These are phyloP conservation scores for Sphenopsis melanotis DNA, from an alignment of 2,797 vertebrate genomes.

Conservation along the genomic window DNA sequence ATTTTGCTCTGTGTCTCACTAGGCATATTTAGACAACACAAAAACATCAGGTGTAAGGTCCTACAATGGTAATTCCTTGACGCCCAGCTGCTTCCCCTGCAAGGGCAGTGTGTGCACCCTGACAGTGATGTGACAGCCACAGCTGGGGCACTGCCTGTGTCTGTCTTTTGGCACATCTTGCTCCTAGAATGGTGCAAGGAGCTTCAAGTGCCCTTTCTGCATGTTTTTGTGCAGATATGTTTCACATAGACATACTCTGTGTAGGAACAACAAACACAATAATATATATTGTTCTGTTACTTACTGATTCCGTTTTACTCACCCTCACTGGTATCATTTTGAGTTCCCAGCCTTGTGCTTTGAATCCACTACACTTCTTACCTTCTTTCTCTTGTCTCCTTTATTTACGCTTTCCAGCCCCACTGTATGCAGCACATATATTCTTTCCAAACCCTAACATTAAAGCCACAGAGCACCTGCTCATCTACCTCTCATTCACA, in stretches of 20 bases:
- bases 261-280: neutral
- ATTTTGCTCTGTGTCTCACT: neutral
- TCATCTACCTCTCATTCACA: neutral
- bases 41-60: neutral
- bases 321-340: neutral
- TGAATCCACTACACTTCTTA: neutral
- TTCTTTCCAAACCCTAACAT: neutral
- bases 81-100: neutral
- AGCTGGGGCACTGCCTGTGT: neutral
- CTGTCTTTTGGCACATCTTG: neutral
- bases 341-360: neutral
- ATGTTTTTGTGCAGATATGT: neutral
- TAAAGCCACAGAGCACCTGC: neutral
- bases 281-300: neutral
- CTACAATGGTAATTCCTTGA: neutral
- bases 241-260: neutral
- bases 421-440: neutral
- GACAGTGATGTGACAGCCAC: neutral
- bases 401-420: neutral
- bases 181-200: neutral
- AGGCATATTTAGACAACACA: neutral
- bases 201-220: neutral
- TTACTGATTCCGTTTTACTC: neutral
- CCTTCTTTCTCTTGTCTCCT: neutral
- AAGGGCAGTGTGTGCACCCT: neutral